Evolutionary conservation across 2,888 invertebrate species (phyloP).

Genomic region (Apodemia zela): DNA sequence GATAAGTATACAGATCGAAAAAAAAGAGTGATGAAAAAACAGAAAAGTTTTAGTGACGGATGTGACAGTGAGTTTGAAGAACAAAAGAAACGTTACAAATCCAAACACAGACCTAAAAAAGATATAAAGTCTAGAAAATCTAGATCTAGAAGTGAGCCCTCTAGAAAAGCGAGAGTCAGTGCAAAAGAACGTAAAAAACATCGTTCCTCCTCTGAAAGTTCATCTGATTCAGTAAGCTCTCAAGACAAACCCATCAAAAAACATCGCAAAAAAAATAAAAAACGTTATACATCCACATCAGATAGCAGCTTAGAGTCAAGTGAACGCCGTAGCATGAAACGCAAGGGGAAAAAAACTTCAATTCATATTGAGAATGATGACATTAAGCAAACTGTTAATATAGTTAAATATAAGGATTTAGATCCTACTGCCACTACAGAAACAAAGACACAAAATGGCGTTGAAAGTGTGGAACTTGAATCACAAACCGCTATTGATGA

Average conservation of each 20-base stretch:
- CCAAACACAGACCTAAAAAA: constrained; percentile 47
- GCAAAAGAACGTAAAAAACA: constrained; percentile 58
- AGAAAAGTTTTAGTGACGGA: constrained; percentile 76
- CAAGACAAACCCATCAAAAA: constrained; percentile 59
- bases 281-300: constrained; percentile 63
- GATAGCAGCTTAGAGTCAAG: constrained; percentile 69
- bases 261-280: constrained; percentile 61
- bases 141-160: constrained; percentile 41
- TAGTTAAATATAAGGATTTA: constrained; percentile 61
- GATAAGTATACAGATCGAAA: constrained; percentile 56
- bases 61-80: constrained; percentile 67
- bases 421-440: constrained; percentile 35
- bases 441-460: constrained; percentile 37
- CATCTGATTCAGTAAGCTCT: constrained; percentile 54
- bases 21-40: constrained; percentile 54
- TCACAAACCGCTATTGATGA: constrained; percentile 38
- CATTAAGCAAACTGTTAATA: constrained; percentile 69
- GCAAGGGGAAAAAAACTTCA: constrained; percentile 70
- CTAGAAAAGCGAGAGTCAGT: constrained; percentile 47
- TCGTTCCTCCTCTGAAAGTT: constrained; percentile 19
- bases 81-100: constrained; percentile 41
- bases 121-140: constrained; percentile 49
- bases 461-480: constrained; percentile 31
- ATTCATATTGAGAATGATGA: constrained; percentile 68
- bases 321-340: constrained; percentile 62